Base-by-base conservation (phyloP, 2,888 invertebrate species). In the Oscheius sp. region DNA sequence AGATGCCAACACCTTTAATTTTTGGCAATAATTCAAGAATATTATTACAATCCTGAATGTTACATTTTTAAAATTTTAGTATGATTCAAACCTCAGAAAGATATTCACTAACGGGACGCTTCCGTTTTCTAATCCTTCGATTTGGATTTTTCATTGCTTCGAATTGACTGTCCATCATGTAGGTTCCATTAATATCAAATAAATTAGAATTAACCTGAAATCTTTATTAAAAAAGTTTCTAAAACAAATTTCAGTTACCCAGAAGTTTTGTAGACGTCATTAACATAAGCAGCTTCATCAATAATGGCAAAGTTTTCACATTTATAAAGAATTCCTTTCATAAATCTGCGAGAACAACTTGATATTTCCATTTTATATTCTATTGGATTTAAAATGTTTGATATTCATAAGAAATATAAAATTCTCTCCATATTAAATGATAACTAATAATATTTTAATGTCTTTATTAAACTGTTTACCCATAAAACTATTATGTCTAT, bases 141-240 rank as follows among this genome's bases (percentile, higher is more conserved):
- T 68, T 55, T 7, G 70, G 71, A 45, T 55, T 73, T 49, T 76
- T 58, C 23, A 72, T 63, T 3, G 83, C 79, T 52, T 73, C 74
- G n/a, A 78, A 76, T 41, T 82, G 77, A 35, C 78, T 78, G 69
- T 83, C 79, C 59, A 79, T 77, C 74, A 75, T 70, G 68, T 82
- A 85, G 45, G 78, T 75, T 7, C 73, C 69, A 27, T 71, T 56
- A 23, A 85, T 77, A 58, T 83, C 77, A 59, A 75, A 84, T 16
- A 84, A 59, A n/a, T 73, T 73, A 6, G 74, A 35, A 9, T 70
- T 68, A n/a, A 77, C 70, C 68, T 63, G 58, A 7, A 74, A 9
- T 3, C 79, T 78, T 53, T 25, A 43, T 16, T 16, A 58, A 43
- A 7, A 16, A 18, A 55, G 18, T 18, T 41, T 6, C 27, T n/a